A percentile compares a stretch with the other conserved stretches of the same genome.
Evolutionary conservation across 2,797 vertebrate genomes (phyloP).

Genomic region (Oryzias dopingdopingensis): DNA sequence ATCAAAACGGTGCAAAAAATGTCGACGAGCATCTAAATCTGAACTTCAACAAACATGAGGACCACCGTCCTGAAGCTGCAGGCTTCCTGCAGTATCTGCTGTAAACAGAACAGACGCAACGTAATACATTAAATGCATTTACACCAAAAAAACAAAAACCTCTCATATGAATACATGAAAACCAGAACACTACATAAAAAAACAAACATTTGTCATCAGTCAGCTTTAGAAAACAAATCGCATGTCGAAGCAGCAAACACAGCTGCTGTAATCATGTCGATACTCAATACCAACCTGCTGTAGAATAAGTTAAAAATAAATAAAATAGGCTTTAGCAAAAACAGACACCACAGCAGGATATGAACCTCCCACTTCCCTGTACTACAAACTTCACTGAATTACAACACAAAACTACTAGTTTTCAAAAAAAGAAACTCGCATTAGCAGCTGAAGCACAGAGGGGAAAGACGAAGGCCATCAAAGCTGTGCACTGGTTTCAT

Average conservation of each 20-base stretch:
- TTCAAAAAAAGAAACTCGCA: too few species aligned
- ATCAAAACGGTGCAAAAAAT: conserved; percentile 12
- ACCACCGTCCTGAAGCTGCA: conserved; percentile 1
- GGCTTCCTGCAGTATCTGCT: conserved; percentile 8
- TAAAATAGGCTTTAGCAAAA: conserved; percentile 49
- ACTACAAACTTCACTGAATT: conserved; percentile 22
- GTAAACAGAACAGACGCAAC: conserved; percentile 25
- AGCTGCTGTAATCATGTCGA: conserved; percentile 5
- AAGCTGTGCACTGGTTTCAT: too few species aligned
- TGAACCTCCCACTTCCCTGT: conserved; percentile 15
- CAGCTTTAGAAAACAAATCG: conserved; percentile 42
- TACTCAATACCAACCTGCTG: conserved; percentile 17
- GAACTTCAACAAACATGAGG: too few species aligned
- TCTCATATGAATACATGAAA: conserved; percentile 7
- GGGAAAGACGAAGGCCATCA: too few species aligned
- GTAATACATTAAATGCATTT: conserved; percentile 37
- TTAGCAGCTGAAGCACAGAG: too few species aligned
- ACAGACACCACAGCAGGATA: conserved; percentile 25
- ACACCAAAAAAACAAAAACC: conserved; percentile 9
- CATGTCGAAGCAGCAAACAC: conserved; percentile 18
- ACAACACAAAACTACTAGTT: background rate
- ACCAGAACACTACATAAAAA: conserved; percentile 30
- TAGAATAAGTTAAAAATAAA: conserved; percentile 74
- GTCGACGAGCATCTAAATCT: too few species aligned
- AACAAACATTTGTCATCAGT: conserved; percentile 11